Evolutionary conservation across 64 coral and sea anemone species (phyloP).

Genomic region (Exaiptasia diaphana): DNA sequence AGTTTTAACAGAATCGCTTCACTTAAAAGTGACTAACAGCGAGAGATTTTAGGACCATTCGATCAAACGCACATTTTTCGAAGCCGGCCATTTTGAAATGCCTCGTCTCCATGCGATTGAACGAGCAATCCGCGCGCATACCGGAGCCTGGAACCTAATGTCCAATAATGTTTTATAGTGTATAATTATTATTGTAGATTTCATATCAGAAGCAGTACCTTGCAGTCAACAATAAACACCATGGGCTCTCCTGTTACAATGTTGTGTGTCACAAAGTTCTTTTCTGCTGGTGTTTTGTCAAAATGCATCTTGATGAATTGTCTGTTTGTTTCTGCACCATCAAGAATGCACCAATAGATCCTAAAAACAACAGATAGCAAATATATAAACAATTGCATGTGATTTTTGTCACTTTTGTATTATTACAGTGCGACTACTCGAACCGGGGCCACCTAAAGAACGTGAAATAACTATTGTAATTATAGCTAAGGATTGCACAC

Average conservation of each 20-base stretch:
- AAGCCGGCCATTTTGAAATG: not conserved
- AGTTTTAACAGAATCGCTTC: not conserved
- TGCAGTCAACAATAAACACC: conserved; percentile 15
- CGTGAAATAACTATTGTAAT: too few relatives aligned
- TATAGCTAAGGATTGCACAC: too few relatives aligned
- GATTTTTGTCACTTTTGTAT: too few relatives aligned
- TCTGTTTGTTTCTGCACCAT: conserved; percentile 5
- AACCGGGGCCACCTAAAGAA: too few relatives aligned
- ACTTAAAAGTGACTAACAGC: not conserved
- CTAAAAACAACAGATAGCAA: not conserved
- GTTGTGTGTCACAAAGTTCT: not conserved
- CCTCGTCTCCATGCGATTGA: not conserved
- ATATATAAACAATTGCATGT: too few relatives aligned
- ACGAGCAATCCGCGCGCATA: not conserved
- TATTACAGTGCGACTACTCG: too few relatives aligned
- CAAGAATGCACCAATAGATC: conserved; percentile 27
- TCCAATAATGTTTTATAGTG: too few relatives aligned
- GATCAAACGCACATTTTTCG: not conserved
- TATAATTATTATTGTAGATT: too few relatives aligned
- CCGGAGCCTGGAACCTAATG: not conserved
- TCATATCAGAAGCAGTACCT: too few relatives aligned
- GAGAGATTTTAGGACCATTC: not conserved
- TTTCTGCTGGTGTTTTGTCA: not conserved
- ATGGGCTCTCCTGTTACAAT: not conserved
- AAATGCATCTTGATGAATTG: conserved; percentile 21